Evolutionary conservation across 1,140 invertebrate genomes (phyloP).

Genomic region (Galleria mellonella): DNA sequence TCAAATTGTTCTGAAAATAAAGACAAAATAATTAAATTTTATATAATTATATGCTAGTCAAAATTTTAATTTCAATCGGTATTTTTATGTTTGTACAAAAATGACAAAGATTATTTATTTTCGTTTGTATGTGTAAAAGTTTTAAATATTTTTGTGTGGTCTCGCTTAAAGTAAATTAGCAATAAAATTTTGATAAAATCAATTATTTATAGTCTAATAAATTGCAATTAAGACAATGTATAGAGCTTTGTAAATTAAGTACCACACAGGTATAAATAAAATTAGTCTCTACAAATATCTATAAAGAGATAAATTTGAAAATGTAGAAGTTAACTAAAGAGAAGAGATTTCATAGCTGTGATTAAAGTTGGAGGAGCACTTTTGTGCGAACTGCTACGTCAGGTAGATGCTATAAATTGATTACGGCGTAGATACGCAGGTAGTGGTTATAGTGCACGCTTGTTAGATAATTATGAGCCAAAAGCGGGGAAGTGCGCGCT

Average conservation of each 20-base stretch:
- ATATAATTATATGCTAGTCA: constrained; percentile 55
- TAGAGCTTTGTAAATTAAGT: constrained; percentile 72
- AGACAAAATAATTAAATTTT: constrained; percentile 47
- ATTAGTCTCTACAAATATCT: constrained; percentile 51
- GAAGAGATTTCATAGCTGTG: constrained; percentile 67
- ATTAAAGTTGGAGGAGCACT: constrained; percentile 55
- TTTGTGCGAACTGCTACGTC: constrained; percentile 55
- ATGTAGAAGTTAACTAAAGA: constrained; percentile 50
- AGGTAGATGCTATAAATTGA: constrained; percentile 16
- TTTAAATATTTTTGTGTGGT: constrained; percentile 48
- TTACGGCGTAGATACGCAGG: constrained; percentile 14
- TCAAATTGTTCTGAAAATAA: constrained; percentile 58
- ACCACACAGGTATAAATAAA: constrained; percentile 63
- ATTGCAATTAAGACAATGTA: constrained; percentile 69
- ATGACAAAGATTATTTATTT: constrained; percentile 36
- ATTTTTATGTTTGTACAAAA: constrained; percentile 27
- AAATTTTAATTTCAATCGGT: constrained; percentile 54
- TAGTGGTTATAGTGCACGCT: constrained; percentile 31
- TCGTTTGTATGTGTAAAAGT: constrained; percentile 32
- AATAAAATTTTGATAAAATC: constrained; percentile 71
- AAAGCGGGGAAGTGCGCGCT: not conserved
- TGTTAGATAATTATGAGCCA: constrained; percentile 10
- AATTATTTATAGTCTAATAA: constrained; percentile 66
- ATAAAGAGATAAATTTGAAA: constrained; percentile 34
- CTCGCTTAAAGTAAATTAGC: constrained; percentile 58